Evolutionary conservation across 2,888 invertebrate species (phyloP).

Genomic region (Drosophila basisetae): DNA sequence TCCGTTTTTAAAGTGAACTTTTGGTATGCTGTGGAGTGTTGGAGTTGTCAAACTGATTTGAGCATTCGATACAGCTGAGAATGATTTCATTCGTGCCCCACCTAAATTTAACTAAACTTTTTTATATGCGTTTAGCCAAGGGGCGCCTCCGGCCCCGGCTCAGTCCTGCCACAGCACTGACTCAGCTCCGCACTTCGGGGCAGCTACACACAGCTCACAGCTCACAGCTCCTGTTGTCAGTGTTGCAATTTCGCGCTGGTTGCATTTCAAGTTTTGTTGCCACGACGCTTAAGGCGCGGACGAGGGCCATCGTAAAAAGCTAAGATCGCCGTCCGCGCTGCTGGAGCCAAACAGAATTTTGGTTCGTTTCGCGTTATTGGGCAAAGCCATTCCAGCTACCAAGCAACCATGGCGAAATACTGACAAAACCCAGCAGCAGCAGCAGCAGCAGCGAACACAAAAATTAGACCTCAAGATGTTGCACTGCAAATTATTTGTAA

Average conservation of each 20-base stretch:
- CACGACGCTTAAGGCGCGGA: slow-evolving; percentile 47
- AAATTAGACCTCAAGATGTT: slow-evolving; percentile 34
- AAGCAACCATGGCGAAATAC: slow-evolving; percentile 66
- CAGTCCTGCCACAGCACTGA: neutral
- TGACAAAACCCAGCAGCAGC: slow-evolving; percentile 11
- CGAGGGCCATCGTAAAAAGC: slow-evolving; percentile 65
- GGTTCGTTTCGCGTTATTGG: slow-evolving; percentile 72
- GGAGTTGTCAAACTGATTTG: slow-evolving; percentile 1
- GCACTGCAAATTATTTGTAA: slow-evolving; percentile 52
- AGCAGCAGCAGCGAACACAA: slow-evolving; percentile 2
- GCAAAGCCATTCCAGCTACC: slow-evolving; percentile 64
- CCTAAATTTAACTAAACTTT: slow-evolving; percentile 77
- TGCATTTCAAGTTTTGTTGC: slow-evolving; percentile 78
- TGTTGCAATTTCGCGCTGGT: slow-evolving; percentile 74
- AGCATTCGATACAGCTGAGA: slow-evolving; percentile 53
- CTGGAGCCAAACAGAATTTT: slow-evolving; percentile 70
- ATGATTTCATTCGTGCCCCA: slow-evolving; percentile 72
- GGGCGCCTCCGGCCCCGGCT: slow-evolving; percentile 58
- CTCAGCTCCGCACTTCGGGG: slow-evolving; percentile 5
- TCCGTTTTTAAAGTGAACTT: neutral
- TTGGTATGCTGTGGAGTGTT: slow-evolving; percentile 29
- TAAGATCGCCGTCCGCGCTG: slow-evolving; percentile 74
- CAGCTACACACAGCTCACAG: slow-evolving; percentile 10
- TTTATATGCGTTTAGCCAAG: slow-evolving; percentile 78
- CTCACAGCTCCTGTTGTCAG: slow-evolving; percentile 38